Evolutionary conservation across 2,888 invertebrate species (phyloP).

Genomic region (Alsophila aescularia): DNA sequence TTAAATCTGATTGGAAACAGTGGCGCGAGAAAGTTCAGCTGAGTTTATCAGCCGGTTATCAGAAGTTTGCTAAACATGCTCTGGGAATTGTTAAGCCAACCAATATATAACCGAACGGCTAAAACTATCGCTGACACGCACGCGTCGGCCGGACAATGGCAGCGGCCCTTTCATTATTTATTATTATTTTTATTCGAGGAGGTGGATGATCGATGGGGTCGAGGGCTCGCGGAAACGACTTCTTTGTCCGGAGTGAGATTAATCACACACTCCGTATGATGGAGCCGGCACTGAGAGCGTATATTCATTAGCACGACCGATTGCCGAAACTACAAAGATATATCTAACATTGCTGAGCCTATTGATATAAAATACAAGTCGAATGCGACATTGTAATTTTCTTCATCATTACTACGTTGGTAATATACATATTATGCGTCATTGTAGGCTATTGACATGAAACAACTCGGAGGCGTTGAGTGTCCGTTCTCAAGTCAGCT

Average conservation of each 20-base stretch:
- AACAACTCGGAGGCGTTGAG: no score
- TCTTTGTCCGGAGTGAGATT: constrained; percentile 79
- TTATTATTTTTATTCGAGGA: constrained; percentile 81
- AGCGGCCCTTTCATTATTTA: constrained; percentile 68
- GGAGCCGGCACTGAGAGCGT: constrained; percentile 60
- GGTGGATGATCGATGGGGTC: constrained; percentile 77
- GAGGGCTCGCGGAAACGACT: constrained; percentile 72
- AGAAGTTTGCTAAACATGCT: background rate
- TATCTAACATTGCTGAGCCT: background rate
- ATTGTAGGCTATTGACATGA: no score
- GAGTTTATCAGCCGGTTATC: background rate
- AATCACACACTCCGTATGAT: constrained; percentile 75
- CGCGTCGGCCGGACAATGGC: constrained; percentile 74
- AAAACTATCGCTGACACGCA: constrained; percentile 74
- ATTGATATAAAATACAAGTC: background rate
- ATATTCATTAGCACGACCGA: constrained; percentile 71
- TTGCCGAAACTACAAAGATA: constrained; percentile 46
- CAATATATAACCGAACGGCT: constrained; percentile 42
- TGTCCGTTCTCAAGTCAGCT: background rate
- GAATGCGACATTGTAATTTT: background rate
- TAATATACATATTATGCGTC: no score
- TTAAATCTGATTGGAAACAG: background rate
- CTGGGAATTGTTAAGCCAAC: constrained; percentile 45
- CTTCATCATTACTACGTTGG: no score
- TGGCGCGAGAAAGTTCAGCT: background rate